These are phyloP conservation scores for Hozukius guyotensis DNA, from an alignment of 2,797 vertebrate species.

Conservation along the genomic window DNA sequence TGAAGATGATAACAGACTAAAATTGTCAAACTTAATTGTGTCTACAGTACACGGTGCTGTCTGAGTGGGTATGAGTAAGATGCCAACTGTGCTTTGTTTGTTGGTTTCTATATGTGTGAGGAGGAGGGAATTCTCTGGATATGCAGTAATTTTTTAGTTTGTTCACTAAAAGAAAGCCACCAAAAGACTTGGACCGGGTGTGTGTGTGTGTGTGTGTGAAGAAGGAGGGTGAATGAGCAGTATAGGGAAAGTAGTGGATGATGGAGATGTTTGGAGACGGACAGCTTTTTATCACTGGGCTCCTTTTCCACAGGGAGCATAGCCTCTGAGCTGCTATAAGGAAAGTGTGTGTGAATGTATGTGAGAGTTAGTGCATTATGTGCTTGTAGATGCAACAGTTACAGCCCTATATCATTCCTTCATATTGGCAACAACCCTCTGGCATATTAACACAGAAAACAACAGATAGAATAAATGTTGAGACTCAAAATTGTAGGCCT, in stretches of 20 bases:
- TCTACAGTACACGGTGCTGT: not conserved
- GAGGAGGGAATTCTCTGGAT: constrained; percentile 27
- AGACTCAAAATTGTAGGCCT: constrained; percentile 8
- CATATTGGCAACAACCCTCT: constrained; percentile 31
- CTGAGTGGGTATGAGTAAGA: not conserved
- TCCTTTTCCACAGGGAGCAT: constrained; percentile 39
- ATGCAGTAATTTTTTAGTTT: constrained; percentile 12
- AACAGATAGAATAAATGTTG: constrained; percentile 61
- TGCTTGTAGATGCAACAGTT: constrained; percentile 41
- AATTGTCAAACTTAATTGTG: not conserved
- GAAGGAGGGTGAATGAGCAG: constrained; percentile 6
- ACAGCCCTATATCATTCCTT: constrained; percentile 39
- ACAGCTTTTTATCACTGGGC: constrained; percentile 35
- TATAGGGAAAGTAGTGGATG: not conserved
- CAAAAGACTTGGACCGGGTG: constrained; percentile 49
- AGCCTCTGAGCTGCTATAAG: constrained; percentile 63
- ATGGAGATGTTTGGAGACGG: constrained; percentile 18
- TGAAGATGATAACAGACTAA: constrained; percentile 1
- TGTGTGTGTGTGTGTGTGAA: constrained; percentile 44
- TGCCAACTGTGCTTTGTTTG: constrained; percentile 23
- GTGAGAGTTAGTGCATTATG: constrained; percentile 12
- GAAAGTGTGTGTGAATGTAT: not conserved
- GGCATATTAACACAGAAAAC: constrained; percentile 57
- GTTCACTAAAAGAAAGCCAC: constrained; percentile 28
- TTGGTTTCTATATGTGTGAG: constrained; percentile 40